These are phyloP conservation scores for Centropus unirufus DNA, from an alignment of 2,113 vertebrate species.

Conservation along the genomic window DNA sequence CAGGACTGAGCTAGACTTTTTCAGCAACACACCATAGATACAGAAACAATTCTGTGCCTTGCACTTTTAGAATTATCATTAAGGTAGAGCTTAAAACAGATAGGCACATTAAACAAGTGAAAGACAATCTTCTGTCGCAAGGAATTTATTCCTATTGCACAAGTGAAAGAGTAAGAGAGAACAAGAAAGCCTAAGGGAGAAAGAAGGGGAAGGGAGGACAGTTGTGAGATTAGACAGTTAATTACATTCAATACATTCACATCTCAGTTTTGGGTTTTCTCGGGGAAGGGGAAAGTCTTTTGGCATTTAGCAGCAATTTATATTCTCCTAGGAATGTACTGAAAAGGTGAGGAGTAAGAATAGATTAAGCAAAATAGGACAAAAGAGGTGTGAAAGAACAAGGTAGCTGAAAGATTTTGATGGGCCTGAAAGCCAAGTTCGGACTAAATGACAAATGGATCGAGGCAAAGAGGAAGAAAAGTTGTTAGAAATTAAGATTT, in stretches of 20 bases:
- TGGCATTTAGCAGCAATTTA: background rate
- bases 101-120: background rate
- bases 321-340: rapidly evolving
- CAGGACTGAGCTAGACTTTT: background rate
- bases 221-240: background rate
- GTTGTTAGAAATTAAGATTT: background rate
- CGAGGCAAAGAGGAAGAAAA: background rate
- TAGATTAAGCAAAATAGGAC: background rate
- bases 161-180: background rate
- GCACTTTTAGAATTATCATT: background rate
- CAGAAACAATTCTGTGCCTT: background rate
- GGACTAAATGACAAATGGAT: background rate
- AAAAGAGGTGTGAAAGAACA: background rate
- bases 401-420: background rate
- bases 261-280: background rate
- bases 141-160: background rate
- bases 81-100: background rate
- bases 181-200: background rate
- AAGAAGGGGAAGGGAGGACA: background rate
- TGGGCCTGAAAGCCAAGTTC: background rate
- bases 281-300: background rate
- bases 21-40: background rate
- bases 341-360: background rate
- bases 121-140: background rate
- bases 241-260: background rate